Evolutionary conservation across 2,888 invertebrate species (phyloP), one percentile per base, ranked within the genome.

Genomic region (Eupithecia abbreviata): DNA sequence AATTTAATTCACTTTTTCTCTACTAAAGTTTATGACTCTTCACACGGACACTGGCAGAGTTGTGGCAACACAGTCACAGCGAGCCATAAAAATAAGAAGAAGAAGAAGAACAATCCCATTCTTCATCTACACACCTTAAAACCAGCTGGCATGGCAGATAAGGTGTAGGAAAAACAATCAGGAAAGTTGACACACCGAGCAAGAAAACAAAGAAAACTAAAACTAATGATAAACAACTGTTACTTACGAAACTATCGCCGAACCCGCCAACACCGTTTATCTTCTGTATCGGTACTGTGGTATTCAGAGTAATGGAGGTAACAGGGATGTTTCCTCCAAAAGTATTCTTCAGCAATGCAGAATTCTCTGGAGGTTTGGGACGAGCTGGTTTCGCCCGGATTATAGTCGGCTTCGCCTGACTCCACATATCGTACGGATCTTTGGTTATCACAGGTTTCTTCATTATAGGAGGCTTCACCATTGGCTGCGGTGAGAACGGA

Each of bases 361-460:
- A 88, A 81, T 94, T 95, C 49, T 95, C 95, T 4, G 96, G 96
- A 42, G 95, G 95, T 76, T 96, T 95, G 0, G 95, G 95, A 83
- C 96, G 94, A 0, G 93, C 93, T 41, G 96, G 96, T 86, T 96
- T 96, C 0, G 96, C 96, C 76, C 97, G 92, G 77, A 98, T 98
- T 87, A 98, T 98, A 66, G 98, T 98, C 4, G 98, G 98, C 85
- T 96, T 84, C 12, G 91, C 89, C 84, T 95, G 86, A 76, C 92
- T 96, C 58, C 96, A 92, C 84, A 12, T 69, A 10, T 97, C 97
- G 85, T 96, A 96, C 81, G 96, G 96, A 90, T 97, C 96, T 85
- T 96, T 96, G 87, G 95, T 96, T 77, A 96, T 89, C 67, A 92
- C 90, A 80, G 96, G 92, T 85, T 96, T 96, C 85, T 95, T 96